Evolutionary conservation across 2,113 vertebrate genomes (phyloP), one percentile per base, ranked within the genome.

Genomic region (Python bivittatus): DNA sequence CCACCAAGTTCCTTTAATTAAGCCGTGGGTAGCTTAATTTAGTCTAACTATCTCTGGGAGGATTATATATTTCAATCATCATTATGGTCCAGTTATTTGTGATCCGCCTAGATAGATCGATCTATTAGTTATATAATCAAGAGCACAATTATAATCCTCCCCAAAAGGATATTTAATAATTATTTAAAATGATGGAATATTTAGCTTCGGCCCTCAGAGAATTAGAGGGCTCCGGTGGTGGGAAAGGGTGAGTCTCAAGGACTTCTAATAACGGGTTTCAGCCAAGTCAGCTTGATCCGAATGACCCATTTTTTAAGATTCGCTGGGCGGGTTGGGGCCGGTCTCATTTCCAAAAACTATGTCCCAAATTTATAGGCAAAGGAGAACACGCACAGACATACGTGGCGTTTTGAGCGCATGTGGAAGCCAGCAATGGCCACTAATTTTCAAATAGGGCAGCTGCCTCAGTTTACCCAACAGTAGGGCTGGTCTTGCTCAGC

Each of bases 11-110:
- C 94, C 93, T 92, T 94, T 97, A 97, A 98, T 97, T 96, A 98
- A 97, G 97, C 94, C 95, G 94, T 94, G 95, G 96, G 97, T 96
- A 96, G 95, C 96, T 97, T 96, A 97, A 97, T 97, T 97, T 95
- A 96, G 97, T 98, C 97, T 96, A 97, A 95, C 97, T 97, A 98
- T 98, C 97, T 98, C 97, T 97, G 90, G 97, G 96, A 95, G 97
- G 97, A 97, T 98, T 98, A 98, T 97, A 88, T 96, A 96, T 97
- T 98, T 98, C 97, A 97, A 97, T 97, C 97, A 97, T 97, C 96
- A 96, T 97, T 97, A 97, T 85, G 91, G 96, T 89, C 92, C 97
- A 97, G 97, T 95, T 98, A 97, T 97, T 97, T 97, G 97, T 96
- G 97, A 97, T 97, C 97, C 88, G 94, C 97, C 1, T 20, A 96